A percentile compares a stretch with the other conserved stretches of the same genome.
Conservation (phyloP, 2,888 invertebrate species). For the Drosophila nigricruria region DNA sequence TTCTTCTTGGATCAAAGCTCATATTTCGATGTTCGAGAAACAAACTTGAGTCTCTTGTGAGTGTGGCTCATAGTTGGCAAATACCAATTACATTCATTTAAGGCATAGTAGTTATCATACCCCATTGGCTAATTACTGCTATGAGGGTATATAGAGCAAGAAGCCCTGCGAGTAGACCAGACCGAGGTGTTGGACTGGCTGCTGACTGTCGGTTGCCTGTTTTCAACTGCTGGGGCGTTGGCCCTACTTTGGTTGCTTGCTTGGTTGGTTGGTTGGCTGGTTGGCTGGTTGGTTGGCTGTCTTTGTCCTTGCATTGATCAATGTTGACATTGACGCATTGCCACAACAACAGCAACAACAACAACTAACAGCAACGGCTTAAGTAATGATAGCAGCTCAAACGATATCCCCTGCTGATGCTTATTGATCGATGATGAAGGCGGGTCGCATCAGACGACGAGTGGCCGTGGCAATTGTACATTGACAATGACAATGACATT, state of each 20-base stretch:
- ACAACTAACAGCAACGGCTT: constrained; percentile 8
- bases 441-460: constrained; percentile 2
- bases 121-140: not conserved
- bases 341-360: constrained; percentile 15
- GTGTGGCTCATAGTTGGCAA: not conserved
- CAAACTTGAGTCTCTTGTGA: not conserved
- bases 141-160: constrained; percentile 13
- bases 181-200: constrained; percentile 34
- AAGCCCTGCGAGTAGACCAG: constrained; percentile 16
- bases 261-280: not conserved
- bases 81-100: not conserved
- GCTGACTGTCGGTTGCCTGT: constrained; percentile 14
- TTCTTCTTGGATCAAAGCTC: not conserved
- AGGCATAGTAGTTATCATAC: not conserved
- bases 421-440: constrained; percentile 45
- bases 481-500: constrained; percentile 32
- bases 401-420: constrained; percentile 17
- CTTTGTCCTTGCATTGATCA: constrained; percentile 38
- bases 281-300: constrained; percentile 6
- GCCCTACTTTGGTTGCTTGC: constrained; percentile 4
- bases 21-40: no score
- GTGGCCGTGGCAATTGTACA: constrained; percentile 23
- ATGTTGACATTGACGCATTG: constrained; percentile 51
- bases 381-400: constrained; percentile 27
- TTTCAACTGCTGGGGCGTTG: constrained; percentile 28